Conservation (phyloP, 2,113 vertebrate genomes). For the Lynx canadensis region DNA sequence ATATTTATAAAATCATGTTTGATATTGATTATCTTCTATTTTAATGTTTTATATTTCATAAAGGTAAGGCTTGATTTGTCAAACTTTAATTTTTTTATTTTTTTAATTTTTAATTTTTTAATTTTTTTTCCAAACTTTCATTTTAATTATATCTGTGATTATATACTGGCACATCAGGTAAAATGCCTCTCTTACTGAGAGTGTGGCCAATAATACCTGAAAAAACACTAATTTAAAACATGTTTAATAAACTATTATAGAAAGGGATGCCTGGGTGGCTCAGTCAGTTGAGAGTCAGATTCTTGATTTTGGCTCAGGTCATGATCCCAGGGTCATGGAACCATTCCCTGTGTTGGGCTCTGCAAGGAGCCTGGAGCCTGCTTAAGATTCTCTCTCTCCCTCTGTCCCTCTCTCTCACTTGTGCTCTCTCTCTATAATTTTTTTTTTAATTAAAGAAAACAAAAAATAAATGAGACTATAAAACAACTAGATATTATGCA, state of each 20-base stretch:
- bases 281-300: too few relatives aligned
- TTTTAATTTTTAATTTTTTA: too few relatives aligned
- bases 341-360: too few relatives aligned
- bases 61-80: background rate
- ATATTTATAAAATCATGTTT: background rate
- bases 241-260: background rate
- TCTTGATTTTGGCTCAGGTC: too few relatives aligned
- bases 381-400: too few relatives aligned
- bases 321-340: too few relatives aligned
- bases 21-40: background rate
- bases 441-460: too few relatives aligned
- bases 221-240: background rate
- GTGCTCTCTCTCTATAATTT: too few relatives aligned
- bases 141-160: background rate
- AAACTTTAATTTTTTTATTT: background rate
- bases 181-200: background rate
- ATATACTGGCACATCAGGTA: background rate
- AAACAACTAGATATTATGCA: background rate
- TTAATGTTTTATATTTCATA: background rate
- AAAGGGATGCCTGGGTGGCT: too few relatives aligned
- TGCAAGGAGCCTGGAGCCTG: too few relatives aligned
- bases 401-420: too few relatives aligned
- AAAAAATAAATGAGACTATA: background rate
- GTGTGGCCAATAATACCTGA: background rate
- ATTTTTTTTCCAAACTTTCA: background rate